Base-by-base conservation (phyloP, 2,888 invertebrate species). In the Cantharis rustica region DNA sequence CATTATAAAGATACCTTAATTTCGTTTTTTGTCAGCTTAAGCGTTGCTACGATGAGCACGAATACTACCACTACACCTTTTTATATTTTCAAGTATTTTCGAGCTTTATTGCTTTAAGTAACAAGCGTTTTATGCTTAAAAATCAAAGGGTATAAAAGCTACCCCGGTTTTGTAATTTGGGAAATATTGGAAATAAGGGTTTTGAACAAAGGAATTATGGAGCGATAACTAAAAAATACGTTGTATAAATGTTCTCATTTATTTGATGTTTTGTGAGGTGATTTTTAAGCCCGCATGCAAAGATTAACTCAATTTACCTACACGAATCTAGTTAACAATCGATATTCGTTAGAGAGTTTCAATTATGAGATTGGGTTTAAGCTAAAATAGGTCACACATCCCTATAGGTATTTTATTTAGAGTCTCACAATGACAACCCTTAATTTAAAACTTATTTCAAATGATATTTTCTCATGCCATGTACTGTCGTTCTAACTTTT, bases 391-490 rank as follows among this genome's bases (percentile, higher is more conserved):
- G 84, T 86, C 86, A 85, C 86, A 85, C 84, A 85, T 83, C 84
- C 84, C 84, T 73, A 78, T 80, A 79, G 81, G 81, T 80, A 81
- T 80, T 81, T 85, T 84, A 82, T 83, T 84, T 84, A 81, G 78
- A 81, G 79, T 80, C 82, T 79, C 82, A 86, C 86, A 87, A 87
- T 85, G 86, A 86, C 86, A 86, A 86, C 87, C 87, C 87, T 88
- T 87, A 87, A 88, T 87, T 87, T 87, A 84, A 86, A 87, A 85
- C 86, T 85, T 85, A 86, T 87, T 86, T 84, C 84, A 85, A 77
- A 86, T 87, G 86, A 87, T 86, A 87, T 87, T 88, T 88, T 88
- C 87, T 87, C 88, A 88, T 85, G 87, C 82, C 78, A 80, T 81
- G 81, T 79, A 75, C 79, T 71, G 77, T 70, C 78, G 81, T 83